Conservation (phyloP, 2,113 vertebrate species). For the Bungarus multicinctus region DNA sequence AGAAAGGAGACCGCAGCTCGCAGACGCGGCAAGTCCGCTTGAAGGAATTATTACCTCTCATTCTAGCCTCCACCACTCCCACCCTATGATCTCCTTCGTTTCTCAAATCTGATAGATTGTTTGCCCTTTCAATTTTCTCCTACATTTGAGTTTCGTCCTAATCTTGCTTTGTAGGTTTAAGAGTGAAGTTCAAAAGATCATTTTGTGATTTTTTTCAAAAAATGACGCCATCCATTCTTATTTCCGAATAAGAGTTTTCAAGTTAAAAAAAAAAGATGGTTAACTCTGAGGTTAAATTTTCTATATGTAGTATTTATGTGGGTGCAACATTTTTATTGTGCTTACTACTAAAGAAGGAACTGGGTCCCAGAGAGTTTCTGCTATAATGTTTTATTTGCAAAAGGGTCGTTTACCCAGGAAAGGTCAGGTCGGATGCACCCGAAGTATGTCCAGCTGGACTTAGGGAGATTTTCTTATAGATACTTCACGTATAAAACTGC, state of each 20-base stretch:
- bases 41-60: neutral
- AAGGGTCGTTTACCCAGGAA: neutral
- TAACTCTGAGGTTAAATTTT: neutral
- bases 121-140: neutral
- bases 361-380: neutral
- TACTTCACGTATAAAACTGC: neutral
- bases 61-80: too few relatives aligned
- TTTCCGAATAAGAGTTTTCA: neutral
- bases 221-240: neutral
- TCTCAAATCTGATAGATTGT: neutral
- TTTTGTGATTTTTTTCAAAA: neutral
- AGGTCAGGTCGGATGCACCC: neutral
- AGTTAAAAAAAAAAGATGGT: too few relatives aligned
- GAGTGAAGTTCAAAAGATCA: neutral
- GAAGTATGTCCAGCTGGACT: neutral
- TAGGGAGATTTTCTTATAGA: neutral
- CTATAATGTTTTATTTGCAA: neutral
- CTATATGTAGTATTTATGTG: neutral
- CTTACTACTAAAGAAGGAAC: neutral
- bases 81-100: neutral
- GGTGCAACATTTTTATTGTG: neutral
- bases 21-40: neutral
- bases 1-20: neutral
- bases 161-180: neutral
- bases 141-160: neutral